Percentiles rank a stretch among this genome's conserved stretches.
Evolutionary conservation across 2,888 invertebrate genomes (phyloP).

Genomic region (Sarcophaga carnaria): DNA sequence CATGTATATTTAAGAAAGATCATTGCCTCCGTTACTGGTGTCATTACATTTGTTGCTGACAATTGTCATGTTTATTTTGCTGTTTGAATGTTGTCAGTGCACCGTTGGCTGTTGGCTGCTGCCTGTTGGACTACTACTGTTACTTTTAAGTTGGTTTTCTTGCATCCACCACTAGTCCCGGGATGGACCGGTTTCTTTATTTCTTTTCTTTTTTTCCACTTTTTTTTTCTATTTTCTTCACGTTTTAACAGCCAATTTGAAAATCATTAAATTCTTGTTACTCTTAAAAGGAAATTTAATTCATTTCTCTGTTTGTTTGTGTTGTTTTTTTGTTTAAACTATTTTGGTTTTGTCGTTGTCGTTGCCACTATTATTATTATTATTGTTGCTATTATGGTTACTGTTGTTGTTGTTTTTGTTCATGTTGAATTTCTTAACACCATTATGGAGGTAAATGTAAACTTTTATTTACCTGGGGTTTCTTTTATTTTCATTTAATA

Average conservation of each 20-base stretch:
- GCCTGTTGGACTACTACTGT: constrained; percentile 61
- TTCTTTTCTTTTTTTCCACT: constrained; percentile 23
- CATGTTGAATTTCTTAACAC: constrained; percentile 55
- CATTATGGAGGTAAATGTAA: neutral
- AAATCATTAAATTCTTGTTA: constrained; percentile 64
- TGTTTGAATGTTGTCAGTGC: constrained; percentile 20
- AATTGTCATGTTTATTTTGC: constrained; percentile 54
- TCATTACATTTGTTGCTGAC: constrained; percentile 55
- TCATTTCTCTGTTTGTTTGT: constrained; percentile 35
- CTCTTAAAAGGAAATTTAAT: constrained; percentile 61
- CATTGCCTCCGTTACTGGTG: constrained; percentile 57
- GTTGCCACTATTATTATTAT: too few species aligned
- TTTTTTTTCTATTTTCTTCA: constrained; percentile 27
- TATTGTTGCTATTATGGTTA: constrained; percentile 6
- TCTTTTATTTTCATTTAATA: constrained; percentile 11
- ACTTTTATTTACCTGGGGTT: constrained; percentile 34
- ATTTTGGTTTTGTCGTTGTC: constrained; percentile 3
- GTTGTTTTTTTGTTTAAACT: constrained; percentile 28
- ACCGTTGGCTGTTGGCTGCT: constrained; percentile 8
- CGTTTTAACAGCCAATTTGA: constrained; percentile 58
- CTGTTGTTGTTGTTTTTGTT: constrained; percentile 33
- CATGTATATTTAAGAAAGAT: constrained; percentile 50
- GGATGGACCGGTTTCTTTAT: constrained; percentile 24
- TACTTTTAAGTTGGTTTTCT: constrained; percentile 21
- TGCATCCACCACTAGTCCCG: neutral